Percentiles rank a stretch among this genome's conserved stretches.
phyloP scores from a whole-genome alignment of 2,113 vertebrate genomes.

The Larimichthys polyactis region DNA sequence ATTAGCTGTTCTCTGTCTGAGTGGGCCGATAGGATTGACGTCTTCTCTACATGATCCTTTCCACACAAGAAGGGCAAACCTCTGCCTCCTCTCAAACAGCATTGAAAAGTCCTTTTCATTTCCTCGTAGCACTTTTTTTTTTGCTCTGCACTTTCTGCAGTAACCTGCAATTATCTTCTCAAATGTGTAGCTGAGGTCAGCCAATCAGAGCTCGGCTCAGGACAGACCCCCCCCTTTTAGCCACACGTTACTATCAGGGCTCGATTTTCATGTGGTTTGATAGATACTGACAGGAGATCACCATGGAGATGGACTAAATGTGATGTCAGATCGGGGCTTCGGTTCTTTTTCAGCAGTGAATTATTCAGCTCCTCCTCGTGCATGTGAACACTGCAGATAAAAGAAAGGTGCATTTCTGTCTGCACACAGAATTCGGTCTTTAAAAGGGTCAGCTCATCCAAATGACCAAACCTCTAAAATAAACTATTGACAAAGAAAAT shows the following conservation, averaged over 20 bases:
- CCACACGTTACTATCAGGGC: conserved; percentile 6
- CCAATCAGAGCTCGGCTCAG: conserved; percentile 19
- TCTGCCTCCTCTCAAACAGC: conserved; percentile 19
- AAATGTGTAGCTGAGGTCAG: neutral
- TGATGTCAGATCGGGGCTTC: conserved; percentile 12
- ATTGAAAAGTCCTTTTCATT: neutral
- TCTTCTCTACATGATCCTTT: conserved; percentile 57
- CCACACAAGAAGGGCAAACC: conserved; percentile 37
- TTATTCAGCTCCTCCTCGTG: conserved; percentile 36
- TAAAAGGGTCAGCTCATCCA: neutral
- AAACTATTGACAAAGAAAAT: neutral
- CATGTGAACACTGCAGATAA: neutral
- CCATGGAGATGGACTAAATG: conserved; percentile 20
- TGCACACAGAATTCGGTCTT: neutral
- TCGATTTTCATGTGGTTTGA: conserved; percentile 11
- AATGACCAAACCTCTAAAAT: neutral
- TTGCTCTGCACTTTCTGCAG: neutral
- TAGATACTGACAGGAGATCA: conserved; percentile 32
- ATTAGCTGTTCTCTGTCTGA: conserved; percentile 76
- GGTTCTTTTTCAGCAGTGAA: conserved; percentile 18
- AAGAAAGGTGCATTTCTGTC: neutral
- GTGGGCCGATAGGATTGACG: conserved; percentile 68
- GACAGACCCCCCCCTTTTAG: conserved; percentile 8
- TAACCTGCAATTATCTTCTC: neutral
- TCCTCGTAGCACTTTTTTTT: neutral